Base-by-base conservation (phyloP, 1,140 invertebrate species). In the Solenopsis fugax region DNA sequence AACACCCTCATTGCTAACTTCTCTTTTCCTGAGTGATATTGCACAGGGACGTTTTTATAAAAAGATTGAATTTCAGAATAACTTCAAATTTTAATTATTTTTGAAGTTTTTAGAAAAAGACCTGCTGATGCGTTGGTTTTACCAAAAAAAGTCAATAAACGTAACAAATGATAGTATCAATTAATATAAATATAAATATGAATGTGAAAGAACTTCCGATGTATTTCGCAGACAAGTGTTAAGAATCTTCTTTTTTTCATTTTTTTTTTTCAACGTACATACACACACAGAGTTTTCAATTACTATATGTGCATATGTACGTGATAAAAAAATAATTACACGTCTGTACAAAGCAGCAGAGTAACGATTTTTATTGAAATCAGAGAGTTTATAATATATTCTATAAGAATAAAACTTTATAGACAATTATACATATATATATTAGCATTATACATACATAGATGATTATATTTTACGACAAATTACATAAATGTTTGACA, bases 361-460 rank as follows among this genome's bases (percentile, higher is more conserved):
- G 56, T 37, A 77, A 71, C n/a, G 50, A 86, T 50, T 91, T 91
- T 89, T 82, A 87, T 13, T 64, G 67, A 62, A 72, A 89, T 52
- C 37, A 87, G 13, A 72, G 45, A 76, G 45, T 91, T 91, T 91
- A 91, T 91, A 91, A 91, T 91, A 91, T 91, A 91, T 91, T 91
- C 86, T 91, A 91, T 88, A 48, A 69, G 21, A 78, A 87, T 82
- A 71, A 58, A 91, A 80, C 84, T 88, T 88, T 88, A 91, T 85
- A 87, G 77, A 88, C 84, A 18, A 45, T 80, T 86, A 87, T 78
- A 86, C 16, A 58, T 24, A 88, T 16, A 76, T 62, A 80, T 16
- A 69, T 78, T 48, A 62, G 65, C 45, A 77, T 67, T 50, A 69
- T 80, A 89, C 37, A 48, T 85, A 69, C 58, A 90, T 41, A 88